Evolutionary conservation across 1,140 invertebrate species (phyloP), one percentile per base, ranked within the genome.

Genomic region (Chrysopa pallens): DNA sequence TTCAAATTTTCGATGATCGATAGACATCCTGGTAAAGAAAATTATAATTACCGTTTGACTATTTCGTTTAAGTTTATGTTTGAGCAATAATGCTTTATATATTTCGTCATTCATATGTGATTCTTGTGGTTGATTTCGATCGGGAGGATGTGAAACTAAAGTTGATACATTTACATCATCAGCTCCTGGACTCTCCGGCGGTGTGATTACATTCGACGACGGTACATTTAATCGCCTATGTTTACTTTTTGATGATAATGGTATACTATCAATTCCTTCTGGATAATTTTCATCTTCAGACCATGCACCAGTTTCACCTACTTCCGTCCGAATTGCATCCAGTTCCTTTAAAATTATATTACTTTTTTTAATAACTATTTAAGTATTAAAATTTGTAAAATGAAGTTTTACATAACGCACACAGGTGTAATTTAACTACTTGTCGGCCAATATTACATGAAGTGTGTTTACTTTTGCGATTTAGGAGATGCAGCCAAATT

Each of bases 281-380:
- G 72, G 73, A 61, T 76, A 80, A 52, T 75, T 74, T 52, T 82
- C 73, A 70, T 78, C 70, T 48, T 77, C 71, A 46, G 80, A 76
- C 54, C 76, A 73, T 48, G 78, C 71, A 51, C 74, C 67, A 52
- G 68, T 53, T 50, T 77, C 66, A 39, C 76, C 79, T 35, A 80
- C 70, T 62, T 69, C 67, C 57, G 62, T 57, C 48, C 61, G 60
- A 42, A 72, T 69, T 35, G 63, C 60, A 29, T 60, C 52, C 28
- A 73, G 49, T 45, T 69, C 66, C 52, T 72, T 63, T 33, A 33
- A 33, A 11, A 33, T 31, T 7, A n/a, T n/a, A n/a, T n/a, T n/a
- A n/a, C n/a, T n/a, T n/a, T n/a, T n/a, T n/a, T n/a, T n/a, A n/a
- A n/a, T n/a, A n/a, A n/a, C n/a, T n/a, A n/a, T n/a, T n/a, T n/a